These are phyloP conservation scores for Dendrolimus punctatus DNA, from an alignment of 1,140 invertebrate genomes.

Conservation along the genomic window DNA sequence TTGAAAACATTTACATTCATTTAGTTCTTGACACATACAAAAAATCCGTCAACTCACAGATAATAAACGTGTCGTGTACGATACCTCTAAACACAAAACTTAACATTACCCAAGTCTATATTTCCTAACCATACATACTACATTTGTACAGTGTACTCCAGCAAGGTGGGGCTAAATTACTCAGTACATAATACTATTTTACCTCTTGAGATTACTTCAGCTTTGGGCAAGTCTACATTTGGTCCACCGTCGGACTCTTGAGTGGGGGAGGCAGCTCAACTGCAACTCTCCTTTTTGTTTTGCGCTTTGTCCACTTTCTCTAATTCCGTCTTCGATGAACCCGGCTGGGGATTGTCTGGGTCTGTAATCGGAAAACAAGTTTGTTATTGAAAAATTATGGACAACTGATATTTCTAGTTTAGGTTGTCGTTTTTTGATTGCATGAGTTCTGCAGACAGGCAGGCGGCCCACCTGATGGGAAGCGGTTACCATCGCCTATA, in stretches of 20 bases:
- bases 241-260: conserved; percentile 26
- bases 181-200: conserved; percentile 54
- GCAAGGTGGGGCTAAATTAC: conserved; percentile 36
- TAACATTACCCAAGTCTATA: background rate
- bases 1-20: no score
- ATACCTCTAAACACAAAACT: background rate
- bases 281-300: conserved; percentile 44
- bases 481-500: no score
- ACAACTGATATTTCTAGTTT: no score
- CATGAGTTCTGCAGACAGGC: no score
- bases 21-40: no score
- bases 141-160: conserved; percentile 28
- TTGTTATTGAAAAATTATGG: background rate
- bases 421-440: no score
- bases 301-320: conserved; percentile 30
- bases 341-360: conserved; percentile 36
- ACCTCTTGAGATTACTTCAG: conserved; percentile 61
- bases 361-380: conserved; percentile 28
- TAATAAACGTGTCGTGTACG: no score
- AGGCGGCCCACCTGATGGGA: no score
- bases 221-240: conserved; percentile 56
- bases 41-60: no score
- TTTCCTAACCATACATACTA: conserved; percentile 18
- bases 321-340: conserved; percentile 41
- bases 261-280: conserved; percentile 47